These are phyloP conservation scores for Ischnura elegans DNA, from an alignment of 2,888 invertebrate genomes.

Conservation along the genomic window DNA sequence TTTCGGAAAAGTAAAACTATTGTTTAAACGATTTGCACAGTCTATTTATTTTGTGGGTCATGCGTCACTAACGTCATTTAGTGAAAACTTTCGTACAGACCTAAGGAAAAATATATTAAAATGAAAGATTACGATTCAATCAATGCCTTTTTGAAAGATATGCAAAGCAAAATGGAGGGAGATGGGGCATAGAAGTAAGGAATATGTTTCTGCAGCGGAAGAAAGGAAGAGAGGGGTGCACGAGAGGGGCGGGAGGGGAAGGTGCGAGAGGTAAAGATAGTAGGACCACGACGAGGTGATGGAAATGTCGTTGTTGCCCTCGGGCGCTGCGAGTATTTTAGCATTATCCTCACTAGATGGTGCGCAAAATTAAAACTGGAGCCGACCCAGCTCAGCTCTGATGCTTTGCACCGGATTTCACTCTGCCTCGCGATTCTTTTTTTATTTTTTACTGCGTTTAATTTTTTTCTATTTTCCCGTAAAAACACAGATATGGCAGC, in stretches of 20 bases:
- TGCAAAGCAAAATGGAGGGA: not conserved
- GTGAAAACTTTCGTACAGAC: no score
- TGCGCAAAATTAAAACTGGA: slow-evolving; percentile 56
- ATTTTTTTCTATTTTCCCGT: not conserved
- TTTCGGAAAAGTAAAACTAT: no score
- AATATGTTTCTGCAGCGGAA: not conserved
- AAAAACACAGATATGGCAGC: not conserved
- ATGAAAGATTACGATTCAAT: no score
- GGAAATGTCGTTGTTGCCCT: slow-evolving; percentile 40
- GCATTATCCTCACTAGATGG: slow-evolving; percentile 32
- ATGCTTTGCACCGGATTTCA: not conserved
- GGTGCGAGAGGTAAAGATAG: not conserved
- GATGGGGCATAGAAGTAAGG: not conserved
- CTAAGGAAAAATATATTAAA: no score
- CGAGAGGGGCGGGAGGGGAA: not conserved
- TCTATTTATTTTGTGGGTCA: no score
- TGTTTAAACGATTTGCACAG: no score
- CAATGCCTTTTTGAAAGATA: no score
- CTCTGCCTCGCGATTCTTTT: not conserved
- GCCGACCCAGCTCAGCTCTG: slow-evolving; percentile 6
- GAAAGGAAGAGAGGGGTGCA: not conserved
- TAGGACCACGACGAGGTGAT: not conserved
- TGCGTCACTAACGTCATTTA: no score
- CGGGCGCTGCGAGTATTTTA: slow-evolving; percentile 48
- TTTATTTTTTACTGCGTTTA: not conserved